These are phyloP conservation scores for Strix aluco DNA, from an alignment of 2,113 vertebrate genomes.

Conservation along the genomic window DNA sequence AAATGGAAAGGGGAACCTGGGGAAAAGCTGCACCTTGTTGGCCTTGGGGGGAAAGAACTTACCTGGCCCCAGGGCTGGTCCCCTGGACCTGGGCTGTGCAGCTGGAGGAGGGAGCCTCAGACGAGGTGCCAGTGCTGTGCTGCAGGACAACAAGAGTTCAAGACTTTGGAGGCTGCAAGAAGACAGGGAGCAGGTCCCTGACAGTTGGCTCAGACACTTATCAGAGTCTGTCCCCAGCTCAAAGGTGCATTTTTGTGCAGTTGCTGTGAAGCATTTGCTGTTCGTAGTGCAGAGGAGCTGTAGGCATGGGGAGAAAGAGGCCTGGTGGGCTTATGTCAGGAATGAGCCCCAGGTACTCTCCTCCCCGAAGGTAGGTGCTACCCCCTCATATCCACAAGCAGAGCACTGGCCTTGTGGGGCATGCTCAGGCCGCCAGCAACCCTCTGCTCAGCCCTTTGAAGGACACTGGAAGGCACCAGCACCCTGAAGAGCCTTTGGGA, in stretches of 20 bases:
- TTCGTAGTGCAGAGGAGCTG: not conserved
- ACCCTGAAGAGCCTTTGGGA: not conserved
- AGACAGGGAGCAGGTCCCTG: not conserved
- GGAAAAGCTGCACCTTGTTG: not conserved
- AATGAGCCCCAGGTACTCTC: not conserved
- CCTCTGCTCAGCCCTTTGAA: not conserved
- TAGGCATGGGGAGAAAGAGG: too few species aligned
- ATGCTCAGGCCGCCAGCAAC: not conserved
- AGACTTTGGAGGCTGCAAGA: not conserved
- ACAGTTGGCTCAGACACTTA: not conserved
- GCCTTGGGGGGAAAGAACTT: not conserved
- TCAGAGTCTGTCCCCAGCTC: not conserved
- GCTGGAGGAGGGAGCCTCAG: not conserved
- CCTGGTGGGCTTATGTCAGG: not conserved
- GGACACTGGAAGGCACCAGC: not conserved
- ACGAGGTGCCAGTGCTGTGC: not conserved
- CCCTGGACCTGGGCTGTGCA: not conserved
- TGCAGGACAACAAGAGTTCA: not conserved
- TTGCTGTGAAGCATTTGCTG: not conserved
- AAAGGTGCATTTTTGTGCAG: not conserved
- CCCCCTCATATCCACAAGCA: not conserved
- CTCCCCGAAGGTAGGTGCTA: fast-evolving
- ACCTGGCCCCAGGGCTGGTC: not conserved
- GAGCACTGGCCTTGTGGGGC: not conserved
- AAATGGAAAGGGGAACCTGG: not conserved